Evolutionary conservation across 2,797 vertebrate genomes (phyloP).

Genomic region (Podarcis siculus): DNA sequence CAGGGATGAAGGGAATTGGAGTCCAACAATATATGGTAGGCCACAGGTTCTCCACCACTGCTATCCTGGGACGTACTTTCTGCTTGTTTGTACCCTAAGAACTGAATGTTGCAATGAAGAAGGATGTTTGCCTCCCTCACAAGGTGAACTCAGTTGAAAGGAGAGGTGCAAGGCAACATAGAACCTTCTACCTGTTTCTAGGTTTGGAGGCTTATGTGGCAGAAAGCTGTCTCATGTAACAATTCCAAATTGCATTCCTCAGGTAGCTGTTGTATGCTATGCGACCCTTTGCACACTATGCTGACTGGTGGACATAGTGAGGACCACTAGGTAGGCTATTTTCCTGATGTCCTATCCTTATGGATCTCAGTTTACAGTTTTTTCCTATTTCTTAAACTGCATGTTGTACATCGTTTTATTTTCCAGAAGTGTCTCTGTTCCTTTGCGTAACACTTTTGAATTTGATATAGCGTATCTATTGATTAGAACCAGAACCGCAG

Average conservation of each 20-base stretch:
- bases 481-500: neutral
- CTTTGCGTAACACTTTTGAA: constrained; percentile 30
- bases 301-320: neutral
- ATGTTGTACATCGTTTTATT: constrained; percentile 10
- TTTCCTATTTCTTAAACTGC: neutral
- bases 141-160: neutral
- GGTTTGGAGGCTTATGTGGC: neutral
- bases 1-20: too few species aligned
- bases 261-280: neutral
- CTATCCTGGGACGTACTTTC: too few species aligned
- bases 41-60: too few species aligned
- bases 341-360: neutral
- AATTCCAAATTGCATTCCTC: neutral
- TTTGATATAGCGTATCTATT: constrained; percentile 12
- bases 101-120: neutral
- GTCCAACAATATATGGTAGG: too few species aligned
- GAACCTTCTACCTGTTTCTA: neutral
- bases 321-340: neutral
- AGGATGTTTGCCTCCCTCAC: neutral
- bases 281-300: neutral
- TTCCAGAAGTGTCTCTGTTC: constrained; percentile 30
- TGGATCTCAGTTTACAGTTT: neutral
- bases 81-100: neutral
- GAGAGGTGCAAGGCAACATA: neutral
- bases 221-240: neutral